Evolutionary conservation across 2,797 vertebrate genomes (phyloP).

Genomic region (Antennarius maculatus): DNA sequence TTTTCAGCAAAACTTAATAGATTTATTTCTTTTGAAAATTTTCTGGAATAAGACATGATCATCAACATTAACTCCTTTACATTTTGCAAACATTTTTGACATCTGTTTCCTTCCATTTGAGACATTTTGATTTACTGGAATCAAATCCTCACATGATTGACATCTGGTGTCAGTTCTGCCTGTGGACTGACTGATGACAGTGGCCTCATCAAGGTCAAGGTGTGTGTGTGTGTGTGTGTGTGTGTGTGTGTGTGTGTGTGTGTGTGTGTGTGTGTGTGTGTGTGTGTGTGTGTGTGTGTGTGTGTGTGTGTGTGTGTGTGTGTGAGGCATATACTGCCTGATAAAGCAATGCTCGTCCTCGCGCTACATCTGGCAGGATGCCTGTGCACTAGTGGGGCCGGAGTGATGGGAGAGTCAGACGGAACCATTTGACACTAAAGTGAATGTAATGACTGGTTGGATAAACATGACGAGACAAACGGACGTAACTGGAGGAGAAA

Average conservation of each 20-base stretch:
- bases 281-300: slow-evolving; percentile 29
- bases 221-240: slow-evolving; percentile 33
- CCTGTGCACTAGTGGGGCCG: slow-evolving; percentile 7
- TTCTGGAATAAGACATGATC: background rate
- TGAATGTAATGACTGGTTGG: slow-evolving; percentile 50
- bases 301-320: slow-evolving; percentile 15
- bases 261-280: slow-evolving; percentile 13
- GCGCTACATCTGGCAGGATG: slow-evolving; percentile 30
- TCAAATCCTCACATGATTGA: slow-evolving; percentile 55
- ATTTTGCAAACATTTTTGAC: background rate
- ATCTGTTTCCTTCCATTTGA: slow-evolving; percentile 9
- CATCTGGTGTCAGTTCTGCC: slow-evolving; percentile 56
- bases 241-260: slow-evolving; percentile 30
- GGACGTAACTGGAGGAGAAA: background rate
- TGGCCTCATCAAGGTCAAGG: slow-evolving; percentile 56
- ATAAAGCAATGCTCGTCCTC: slow-evolving; percentile 42
- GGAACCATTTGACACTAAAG: slow-evolving; percentile 44
- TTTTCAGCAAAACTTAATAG: no score
- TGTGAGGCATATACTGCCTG: slow-evolving; percentile 48
- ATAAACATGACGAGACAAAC: slow-evolving; percentile 35
- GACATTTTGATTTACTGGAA: slow-evolving; percentile 43
- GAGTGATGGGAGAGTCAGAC: slow-evolving; percentile 17
- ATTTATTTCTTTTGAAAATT: background rate
- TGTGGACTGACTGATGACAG: slow-evolving; percentile 51
- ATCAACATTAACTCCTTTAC: background rate